Evolutionary conservation across 2,797 vertebrate genomes (phyloP), one percentile per base, ranked within the genome.

Genomic region (Prunella strophiata): DNA sequence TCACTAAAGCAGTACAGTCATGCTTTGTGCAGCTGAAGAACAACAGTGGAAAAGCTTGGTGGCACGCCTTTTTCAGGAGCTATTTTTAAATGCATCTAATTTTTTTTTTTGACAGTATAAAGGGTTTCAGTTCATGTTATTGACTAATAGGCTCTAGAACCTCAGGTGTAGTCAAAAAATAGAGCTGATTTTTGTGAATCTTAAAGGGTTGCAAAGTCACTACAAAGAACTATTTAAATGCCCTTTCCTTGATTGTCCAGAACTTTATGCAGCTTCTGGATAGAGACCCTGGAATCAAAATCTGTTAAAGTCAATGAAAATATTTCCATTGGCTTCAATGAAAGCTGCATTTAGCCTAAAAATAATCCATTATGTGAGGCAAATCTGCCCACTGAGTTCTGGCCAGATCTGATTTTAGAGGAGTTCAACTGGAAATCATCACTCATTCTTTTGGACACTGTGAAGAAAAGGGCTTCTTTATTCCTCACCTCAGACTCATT

Each of bases 261-360:
- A 75, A 55, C 15, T 34, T 65, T 32, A 38, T 29, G 34, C 6
- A 75, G 10, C 3, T 89, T 82, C 34, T 27, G 81, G 55, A 80
- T 23, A 91, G 42, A 77, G 30, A 66, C 10, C 54, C 42, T 66
- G 59, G 50, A 85, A 85, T 67, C 32, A 81, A 86, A 88, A 75
- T 71, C 51, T 61, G 14, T 20, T 88, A 42, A 85, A 83, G 68
- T 72, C 40, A 85, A 72, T 63, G 34, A 65, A 89, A 89, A 85
- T 73, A 77, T 91, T 95, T 92, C 42, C 29, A 30, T 55, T 76
- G 16, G 62, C 73, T 89, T 70, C 62, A 75, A 11, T 15, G 21
- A 77, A 95, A 95, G 76, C 42, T 89, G 38, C 13, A 32, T 86
- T 86, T 93, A 57, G 80, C 47, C 80, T 90, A 90, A 75, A 93